phyloP scores from a whole-genome alignment of 2,797 vertebrate genomes.

The Mastacembelus armatus region DNA sequence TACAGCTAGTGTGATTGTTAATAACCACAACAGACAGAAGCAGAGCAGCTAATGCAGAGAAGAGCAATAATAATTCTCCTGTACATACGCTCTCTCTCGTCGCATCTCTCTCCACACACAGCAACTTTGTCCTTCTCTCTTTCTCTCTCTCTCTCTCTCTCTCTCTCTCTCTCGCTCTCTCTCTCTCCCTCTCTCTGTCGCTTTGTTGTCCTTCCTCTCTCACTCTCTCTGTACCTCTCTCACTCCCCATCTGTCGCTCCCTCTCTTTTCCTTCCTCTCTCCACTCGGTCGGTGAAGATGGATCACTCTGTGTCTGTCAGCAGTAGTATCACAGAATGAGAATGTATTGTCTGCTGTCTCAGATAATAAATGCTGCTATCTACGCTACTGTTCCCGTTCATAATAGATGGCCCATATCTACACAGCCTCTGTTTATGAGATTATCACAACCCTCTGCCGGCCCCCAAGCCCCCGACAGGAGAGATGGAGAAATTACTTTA shows the following conservation, averaged over 20 bases:
- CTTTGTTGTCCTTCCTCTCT: constrained; percentile 41
- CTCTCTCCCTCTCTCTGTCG: constrained; percentile 17
- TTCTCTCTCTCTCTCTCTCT: constrained; percentile 38
- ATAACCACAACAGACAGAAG: constrained; percentile 43
- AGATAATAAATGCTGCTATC: constrained; percentile 83
- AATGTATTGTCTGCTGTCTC: constrained; percentile 83
- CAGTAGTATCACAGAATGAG: constrained; percentile 83
- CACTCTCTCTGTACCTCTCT: constrained; percentile 51
- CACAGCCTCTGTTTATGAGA: constrained; percentile 83
- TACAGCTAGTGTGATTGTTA: constrained; percentile 38
- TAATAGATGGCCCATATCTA: constrained; percentile 82
- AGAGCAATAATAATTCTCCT: constrained; percentile 57
- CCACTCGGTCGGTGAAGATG: constrained; percentile 72
- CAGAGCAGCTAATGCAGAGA: constrained; percentile 54
- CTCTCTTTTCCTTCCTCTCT: constrained; percentile 62
- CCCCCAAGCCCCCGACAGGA: constrained; percentile 73
- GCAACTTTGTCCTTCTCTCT: constrained; percentile 35
- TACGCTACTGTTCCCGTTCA: constrained; percentile 78
- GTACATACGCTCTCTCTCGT: constrained; percentile 26
- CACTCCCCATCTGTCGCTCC: constrained; percentile 66
- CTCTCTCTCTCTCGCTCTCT: constrained; percentile 55
- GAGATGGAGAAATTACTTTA: constrained; percentile 83
- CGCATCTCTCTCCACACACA: constrained; percentile 5
- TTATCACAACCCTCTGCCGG: constrained; percentile 77
- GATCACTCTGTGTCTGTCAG: constrained; percentile 82